A percentile compares a stretch with the other conserved stretches of the same genome.
Evolutionary conservation across 2,113 vertebrate species (phyloP).

Genomic region (Origma solitaria): DNA sequence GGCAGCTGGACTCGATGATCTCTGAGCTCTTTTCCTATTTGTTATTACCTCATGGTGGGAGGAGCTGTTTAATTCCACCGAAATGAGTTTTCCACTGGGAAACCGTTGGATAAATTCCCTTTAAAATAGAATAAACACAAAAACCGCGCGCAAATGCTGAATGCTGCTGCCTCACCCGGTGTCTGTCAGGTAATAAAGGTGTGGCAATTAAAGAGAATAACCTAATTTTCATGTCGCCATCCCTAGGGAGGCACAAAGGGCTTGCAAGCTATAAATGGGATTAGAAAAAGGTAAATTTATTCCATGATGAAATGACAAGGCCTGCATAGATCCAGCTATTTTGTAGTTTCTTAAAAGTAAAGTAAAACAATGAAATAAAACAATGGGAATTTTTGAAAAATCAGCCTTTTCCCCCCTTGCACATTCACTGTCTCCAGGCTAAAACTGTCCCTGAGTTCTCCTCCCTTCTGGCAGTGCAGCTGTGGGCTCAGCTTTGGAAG

Average conservation of each 20-base stretch:
- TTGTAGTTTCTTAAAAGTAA: neutral
- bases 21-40: neutral
- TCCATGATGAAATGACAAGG: neutral
- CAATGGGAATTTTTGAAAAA: neutral
- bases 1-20: neutral
- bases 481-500: neutral
- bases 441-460: neutral
- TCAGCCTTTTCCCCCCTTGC: neutral
- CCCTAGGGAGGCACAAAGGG: neutral
- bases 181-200: neutral
- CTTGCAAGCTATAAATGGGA: neutral
- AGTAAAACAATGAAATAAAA: neutral
- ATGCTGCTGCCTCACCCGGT: neutral
- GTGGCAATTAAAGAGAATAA: accelerated
- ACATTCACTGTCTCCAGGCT: neutral
- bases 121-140: neutral
- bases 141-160: neutral
- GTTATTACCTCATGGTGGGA: neutral
- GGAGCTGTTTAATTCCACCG: neutral
- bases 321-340: neutral
- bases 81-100: neutral
- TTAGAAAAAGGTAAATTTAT: neutral
- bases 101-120: neutral
- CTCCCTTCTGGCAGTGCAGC: neutral
- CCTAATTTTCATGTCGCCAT: neutral